These are phyloP conservation scores for Echiichthys vipera DNA, from an alignment of 2,797 vertebrate genomes.

Conservation along the genomic window DNA sequence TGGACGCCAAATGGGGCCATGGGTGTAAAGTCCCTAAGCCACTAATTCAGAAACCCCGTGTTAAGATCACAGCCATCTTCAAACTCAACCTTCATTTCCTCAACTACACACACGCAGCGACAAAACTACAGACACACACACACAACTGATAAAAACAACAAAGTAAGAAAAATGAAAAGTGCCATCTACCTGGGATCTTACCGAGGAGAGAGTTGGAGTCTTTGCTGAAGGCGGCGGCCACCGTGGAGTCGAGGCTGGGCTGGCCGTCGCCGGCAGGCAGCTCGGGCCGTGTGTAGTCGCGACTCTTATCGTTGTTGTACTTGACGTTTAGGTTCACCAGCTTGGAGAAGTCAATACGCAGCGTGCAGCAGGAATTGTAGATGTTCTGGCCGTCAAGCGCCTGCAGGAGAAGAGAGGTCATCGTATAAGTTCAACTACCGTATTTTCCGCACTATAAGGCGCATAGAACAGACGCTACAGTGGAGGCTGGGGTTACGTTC, in stretches of 20 bases:
- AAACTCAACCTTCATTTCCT: too few species aligned
- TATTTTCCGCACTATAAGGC: too few species aligned
- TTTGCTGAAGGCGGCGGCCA: conserved; percentile 94
- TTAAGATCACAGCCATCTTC: too few species aligned
- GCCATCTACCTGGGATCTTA: conserved; percentile 88
- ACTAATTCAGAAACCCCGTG: too few species aligned
- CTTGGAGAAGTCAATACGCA: conserved; percentile 98
- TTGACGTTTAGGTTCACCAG: conserved; percentile 98
- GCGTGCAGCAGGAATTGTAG: conserved; percentile 98
- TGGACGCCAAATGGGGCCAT: too few species aligned
- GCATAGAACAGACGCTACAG: too few species aligned
- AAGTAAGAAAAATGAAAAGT: conserved; percentile 56
- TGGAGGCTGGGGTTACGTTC: too few species aligned
- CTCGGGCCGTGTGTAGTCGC: conserved; percentile 97
- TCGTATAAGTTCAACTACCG: neutral
- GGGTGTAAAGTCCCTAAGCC: too few species aligned
- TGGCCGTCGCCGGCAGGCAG: conserved; percentile 96
- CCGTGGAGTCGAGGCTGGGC: conserved; percentile 89
- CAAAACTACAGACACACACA: too few species aligned
- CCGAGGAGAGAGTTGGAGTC: conserved; percentile 96
- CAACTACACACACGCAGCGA: too few species aligned
- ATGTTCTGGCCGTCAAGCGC: conserved; percentile 98
- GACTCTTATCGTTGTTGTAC: conserved; percentile 99
- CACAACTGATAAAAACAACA: neutral
- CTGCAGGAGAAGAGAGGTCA: conserved; percentile 65